Conservation (phyloP, 2,797 vertebrate genomes). For the Thripadectes ignobilis region DNA sequence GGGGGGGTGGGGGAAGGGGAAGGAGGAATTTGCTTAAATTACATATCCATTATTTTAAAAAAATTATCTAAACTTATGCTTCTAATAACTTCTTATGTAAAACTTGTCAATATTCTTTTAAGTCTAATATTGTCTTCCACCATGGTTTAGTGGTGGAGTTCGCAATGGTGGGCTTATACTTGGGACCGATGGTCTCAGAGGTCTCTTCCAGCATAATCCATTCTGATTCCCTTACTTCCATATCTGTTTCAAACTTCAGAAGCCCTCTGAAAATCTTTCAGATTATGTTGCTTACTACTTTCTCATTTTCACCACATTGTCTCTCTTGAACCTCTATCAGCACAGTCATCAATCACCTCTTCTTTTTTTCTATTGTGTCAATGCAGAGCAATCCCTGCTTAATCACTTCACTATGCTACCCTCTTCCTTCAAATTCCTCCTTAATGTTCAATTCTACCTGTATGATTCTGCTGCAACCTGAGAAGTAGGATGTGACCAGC, state of each 20-base stretch:
- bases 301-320: neutral
- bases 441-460: neutral
- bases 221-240: neutral
- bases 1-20: fast-evolving
- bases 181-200: neutral
- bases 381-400: neutral
- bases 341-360: neutral
- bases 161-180: no score
- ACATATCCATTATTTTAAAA: neutral
- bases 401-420: neutral
- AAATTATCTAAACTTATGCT: neutral
- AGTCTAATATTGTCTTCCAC: neutral
- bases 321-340: neutral
- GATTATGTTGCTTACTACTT: neutral
- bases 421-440: neutral
- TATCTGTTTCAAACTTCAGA: neutral
- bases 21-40: neutral
- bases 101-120: neutral
- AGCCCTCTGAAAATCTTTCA: neutral
- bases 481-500: neutral
- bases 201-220: neutral
- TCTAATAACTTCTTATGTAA: neutral
- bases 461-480: neutral
- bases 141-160: neutral
- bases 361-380: neutral